These are phyloP conservation scores for Lepidothrix coronata DNA, from an alignment of 2,113 vertebrate species.

Conservation along the genomic window DNA sequence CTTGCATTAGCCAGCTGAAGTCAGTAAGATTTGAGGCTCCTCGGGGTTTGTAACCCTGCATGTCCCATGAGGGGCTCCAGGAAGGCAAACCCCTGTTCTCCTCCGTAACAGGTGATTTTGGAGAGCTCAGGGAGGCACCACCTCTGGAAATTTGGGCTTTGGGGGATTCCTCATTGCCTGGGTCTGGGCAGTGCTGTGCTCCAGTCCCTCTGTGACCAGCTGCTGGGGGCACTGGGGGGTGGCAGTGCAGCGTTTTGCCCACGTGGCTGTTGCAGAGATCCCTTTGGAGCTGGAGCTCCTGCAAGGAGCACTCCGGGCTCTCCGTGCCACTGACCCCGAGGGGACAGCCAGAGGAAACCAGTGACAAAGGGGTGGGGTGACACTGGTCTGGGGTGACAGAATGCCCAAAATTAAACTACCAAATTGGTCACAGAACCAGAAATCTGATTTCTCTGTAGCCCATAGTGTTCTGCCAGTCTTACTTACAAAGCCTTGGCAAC, in stretches of 20 bases:
- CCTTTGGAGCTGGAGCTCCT: not conserved
- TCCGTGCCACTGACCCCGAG: rapidly evolving
- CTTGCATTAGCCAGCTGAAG: not conserved
- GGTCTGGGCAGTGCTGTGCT: not conserved
- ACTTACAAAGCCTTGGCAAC: not conserved
- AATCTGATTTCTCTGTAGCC: not conserved
- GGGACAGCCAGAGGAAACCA: not conserved
- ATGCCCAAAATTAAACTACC: not conserved
- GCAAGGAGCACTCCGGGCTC: too few species aligned
- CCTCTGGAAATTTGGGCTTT: rapidly evolving
- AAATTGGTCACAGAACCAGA: not conserved
- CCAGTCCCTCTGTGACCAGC: not conserved
- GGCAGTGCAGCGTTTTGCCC: rapidly evolving
- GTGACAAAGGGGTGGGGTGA: rapidly evolving
- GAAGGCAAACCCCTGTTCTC: not conserved
- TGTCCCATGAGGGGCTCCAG: rapidly evolving
- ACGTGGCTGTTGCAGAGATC: rapidly evolving
- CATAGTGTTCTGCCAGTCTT: not conserved
- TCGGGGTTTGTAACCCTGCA: not conserved
- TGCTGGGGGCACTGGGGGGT: not conserved
- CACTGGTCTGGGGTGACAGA: too few species aligned
- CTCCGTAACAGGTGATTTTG: not conserved
- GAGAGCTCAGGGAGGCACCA: not conserved
- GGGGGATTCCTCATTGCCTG: not conserved
- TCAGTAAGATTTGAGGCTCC: not conserved